These are phyloP conservation scores for Euplagia quadripunctaria DNA, from an alignment of 2,888 invertebrate species.

Conservation along the genomic window DNA sequence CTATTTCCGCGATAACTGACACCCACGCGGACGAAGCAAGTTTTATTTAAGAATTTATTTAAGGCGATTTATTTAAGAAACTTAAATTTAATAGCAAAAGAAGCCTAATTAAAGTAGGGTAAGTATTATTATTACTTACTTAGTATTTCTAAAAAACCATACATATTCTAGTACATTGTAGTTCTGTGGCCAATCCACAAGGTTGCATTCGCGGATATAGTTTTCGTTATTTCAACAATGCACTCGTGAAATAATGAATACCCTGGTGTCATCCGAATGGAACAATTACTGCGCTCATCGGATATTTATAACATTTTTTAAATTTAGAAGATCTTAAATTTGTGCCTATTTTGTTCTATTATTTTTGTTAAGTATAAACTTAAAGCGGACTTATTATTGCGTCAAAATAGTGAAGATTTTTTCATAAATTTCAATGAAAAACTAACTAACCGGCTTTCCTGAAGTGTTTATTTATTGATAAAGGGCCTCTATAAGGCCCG, in stretches of 20 bases:
- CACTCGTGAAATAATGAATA: constrained; percentile 58
- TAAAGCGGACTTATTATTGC: neutral
- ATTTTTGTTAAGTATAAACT: neutral
- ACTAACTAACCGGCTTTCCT: too few species aligned
- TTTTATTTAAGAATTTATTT: too few species aligned
- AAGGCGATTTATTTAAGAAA: too few species aligned
- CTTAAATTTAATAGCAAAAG: too few species aligned
- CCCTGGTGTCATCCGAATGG: constrained; percentile 37
- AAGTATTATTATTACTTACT: neutral
- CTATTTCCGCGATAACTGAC: too few species aligned
- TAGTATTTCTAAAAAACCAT: neutral
- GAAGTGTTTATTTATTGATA: too few species aligned
- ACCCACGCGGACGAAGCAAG: too few species aligned
- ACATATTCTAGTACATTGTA: neutral
- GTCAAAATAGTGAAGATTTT: too few species aligned
- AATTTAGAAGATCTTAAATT: neutral
- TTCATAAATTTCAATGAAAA: too few species aligned
- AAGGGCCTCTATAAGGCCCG: too few species aligned
- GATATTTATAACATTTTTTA: neutral
- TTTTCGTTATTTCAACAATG: constrained; percentile 51
- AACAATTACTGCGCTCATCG: constrained; percentile 41
- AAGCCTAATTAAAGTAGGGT: too few species aligned
- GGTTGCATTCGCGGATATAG: constrained; percentile 49
- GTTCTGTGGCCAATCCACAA: constrained; percentile 8
- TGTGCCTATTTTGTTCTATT: too few species aligned